Percentiles rank a stretch among this genome's conserved stretches.
phyloP scores from a whole-genome alignment of 2,888 invertebrate species.

The Ochropleura leucogaster region DNA sequence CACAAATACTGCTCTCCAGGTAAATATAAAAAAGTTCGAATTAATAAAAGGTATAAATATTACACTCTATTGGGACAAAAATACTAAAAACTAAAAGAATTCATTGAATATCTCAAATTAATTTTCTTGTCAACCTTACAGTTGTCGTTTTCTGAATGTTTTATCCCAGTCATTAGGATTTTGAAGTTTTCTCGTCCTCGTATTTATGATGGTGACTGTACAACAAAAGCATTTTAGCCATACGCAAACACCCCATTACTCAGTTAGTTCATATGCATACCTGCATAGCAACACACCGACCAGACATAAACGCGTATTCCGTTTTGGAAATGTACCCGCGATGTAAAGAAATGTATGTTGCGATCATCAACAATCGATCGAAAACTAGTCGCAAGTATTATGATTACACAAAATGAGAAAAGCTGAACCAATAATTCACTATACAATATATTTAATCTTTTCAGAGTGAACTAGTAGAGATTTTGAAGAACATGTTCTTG shows the following conservation, averaged over 20 bases:
- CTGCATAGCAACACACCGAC: neutral
- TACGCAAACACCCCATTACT: neutral
- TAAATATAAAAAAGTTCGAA: slow-evolving; percentile 63
- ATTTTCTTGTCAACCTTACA: neutral
- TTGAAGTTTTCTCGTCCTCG: neutral
- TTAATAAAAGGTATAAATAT: neutral
- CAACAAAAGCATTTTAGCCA: neutral
- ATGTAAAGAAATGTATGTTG: neutral
- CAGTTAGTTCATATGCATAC: neutral
- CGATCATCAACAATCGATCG: neutral
- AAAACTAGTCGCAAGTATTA: neutral
- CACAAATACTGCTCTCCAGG: slow-evolving; percentile 97
- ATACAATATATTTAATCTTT: slow-evolving; percentile 54
- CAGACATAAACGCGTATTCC: neutral
- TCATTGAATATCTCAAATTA: neutral
- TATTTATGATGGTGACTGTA: neutral
- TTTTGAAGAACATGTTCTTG: slow-evolving; percentile 99
- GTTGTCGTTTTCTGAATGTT: neutral
- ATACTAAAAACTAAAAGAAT: neutral
- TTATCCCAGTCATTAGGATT: neutral
- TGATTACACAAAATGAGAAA: neutral
- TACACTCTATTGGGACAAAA: no score
- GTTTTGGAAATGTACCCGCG: neutral
- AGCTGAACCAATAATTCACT: neutral
- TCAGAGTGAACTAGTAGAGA: slow-evolving; percentile 98